Evolutionary conservation across 2,888 invertebrate species (phyloP).

Genomic region (Mesoligia furuncula): DNA sequence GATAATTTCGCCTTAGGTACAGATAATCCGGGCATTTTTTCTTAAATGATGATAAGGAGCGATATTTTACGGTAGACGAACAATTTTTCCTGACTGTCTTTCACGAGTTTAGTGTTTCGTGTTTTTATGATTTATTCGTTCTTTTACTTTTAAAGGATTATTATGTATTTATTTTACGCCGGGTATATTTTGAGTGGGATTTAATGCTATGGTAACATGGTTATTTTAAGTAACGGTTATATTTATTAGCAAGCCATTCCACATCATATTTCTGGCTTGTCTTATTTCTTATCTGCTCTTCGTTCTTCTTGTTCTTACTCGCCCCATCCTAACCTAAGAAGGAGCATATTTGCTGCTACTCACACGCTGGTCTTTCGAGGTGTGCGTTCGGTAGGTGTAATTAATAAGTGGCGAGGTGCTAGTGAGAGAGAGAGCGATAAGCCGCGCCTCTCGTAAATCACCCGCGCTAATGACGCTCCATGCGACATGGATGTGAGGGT

Average conservation of each 20-base stretch:
- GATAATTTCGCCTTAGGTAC: conserved; percentile 56
- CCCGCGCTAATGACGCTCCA: conserved; percentile 76
- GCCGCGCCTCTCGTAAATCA: conserved; percentile 78
- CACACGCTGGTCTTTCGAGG: conserved; percentile 18
- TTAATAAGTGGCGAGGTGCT: conserved; percentile 74
- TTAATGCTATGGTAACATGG: background rate
- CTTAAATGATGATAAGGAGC: conserved; percentile 53
- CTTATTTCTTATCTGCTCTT: background rate
- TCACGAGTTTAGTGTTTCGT: conserved; percentile 26
- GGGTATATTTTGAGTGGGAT: background rate
- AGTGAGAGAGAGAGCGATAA: conserved; percentile 73
- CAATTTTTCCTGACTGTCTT: conserved; percentile 43
- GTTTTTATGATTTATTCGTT: conserved; percentile 38
- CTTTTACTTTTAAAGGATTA: background rate
- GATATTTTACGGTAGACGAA: conserved; percentile 51
- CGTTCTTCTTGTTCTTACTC: background rate
- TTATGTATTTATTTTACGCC: conserved; percentile 21
- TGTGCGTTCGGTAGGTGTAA: conserved; percentile 68
- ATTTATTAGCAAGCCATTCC: too few relatives aligned
- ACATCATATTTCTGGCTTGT: background rate
- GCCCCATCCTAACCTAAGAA: background rate
- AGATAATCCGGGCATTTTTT: conserved; percentile 60
- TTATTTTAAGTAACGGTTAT: background rate
- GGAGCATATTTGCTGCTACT: conserved; percentile 20
- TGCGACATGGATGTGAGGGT: conserved; percentile 23